A percentile compares a stretch with the other conserved stretches of the same genome.
Conservation (phyloP, 2,797 vertebrate genomes). For the Schizopygopsis malacanthus region DNA sequence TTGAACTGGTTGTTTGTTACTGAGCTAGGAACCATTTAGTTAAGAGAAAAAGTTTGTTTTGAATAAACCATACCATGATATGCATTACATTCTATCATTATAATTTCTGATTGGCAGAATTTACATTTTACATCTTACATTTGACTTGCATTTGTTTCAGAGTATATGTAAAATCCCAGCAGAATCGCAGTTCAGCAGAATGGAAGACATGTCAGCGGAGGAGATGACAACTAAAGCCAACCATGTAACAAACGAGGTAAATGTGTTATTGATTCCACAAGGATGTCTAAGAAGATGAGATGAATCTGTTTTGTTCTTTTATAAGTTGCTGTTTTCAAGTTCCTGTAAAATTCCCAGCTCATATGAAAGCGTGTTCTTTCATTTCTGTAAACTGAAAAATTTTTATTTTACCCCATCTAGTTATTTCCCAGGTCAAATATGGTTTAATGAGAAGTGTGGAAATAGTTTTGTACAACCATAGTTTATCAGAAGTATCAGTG, state of each 20-base stretch:
- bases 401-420: not conserved
- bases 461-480: not conserved
- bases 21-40: not conserved
- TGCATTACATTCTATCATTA: not conserved
- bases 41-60: not conserved
- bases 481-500: not conserved
- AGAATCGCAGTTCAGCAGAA: slow-evolving; percentile 74
- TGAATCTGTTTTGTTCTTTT: not conserved
- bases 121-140: not conserved
- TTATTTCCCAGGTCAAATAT: not conserved
- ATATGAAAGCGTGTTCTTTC: not conserved
- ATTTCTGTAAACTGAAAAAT: not conserved
- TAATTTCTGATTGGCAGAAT: not conserved
- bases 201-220: slow-evolving; percentile 88
- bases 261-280: not conserved
- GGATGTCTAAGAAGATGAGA: not conserved
- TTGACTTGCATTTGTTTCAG: slow-evolving; percentile 47
- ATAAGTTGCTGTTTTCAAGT: not conserved
- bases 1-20: not conserved
- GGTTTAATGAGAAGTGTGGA: not conserved
- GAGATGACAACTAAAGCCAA: slow-evolving; percentile 86
- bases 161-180: slow-evolving; percentile 69
- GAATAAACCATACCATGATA: not conserved
- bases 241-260: slow-evolving; percentile 94
- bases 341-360: not conserved